These are phyloP conservation scores for Drosophila pseudotakahashii DNA, from an alignment of 2,888 invertebrate genomes.

Conservation along the genomic window DNA sequence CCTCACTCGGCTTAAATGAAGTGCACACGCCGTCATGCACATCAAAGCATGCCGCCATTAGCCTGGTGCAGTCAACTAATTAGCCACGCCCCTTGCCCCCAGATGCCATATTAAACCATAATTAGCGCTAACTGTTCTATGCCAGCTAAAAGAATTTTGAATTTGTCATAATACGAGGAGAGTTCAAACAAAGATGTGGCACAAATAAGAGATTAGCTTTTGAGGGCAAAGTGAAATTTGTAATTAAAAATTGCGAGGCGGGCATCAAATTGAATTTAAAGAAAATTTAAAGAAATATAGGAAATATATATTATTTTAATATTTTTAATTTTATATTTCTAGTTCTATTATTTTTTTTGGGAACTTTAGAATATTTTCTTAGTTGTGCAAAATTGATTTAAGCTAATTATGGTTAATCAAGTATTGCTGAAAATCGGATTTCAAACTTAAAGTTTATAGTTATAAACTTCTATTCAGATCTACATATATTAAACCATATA, in stretches of 20 bases:
- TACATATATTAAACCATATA: too few species aligned
- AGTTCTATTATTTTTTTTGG: too few species aligned
- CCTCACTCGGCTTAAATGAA: constrained; percentile 76
- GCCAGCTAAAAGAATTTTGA: constrained; percentile 40
- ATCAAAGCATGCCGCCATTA: constrained; percentile 69
- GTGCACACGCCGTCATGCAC: constrained; percentile 74
- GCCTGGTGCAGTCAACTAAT: constrained; percentile 55
- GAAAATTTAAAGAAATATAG: not conserved
- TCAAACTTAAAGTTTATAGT: too few species aligned
- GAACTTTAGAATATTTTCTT: too few species aligned
- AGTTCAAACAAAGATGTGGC: constrained; percentile 14
- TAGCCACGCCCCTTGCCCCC: constrained; percentile 64
- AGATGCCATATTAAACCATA: constrained; percentile 49
- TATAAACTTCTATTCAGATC: too few species aligned
- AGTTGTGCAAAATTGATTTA: too few species aligned
- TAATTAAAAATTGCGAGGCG: not conserved
- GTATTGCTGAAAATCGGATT: too few species aligned
- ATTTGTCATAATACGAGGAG: constrained; percentile 15
- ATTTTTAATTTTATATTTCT: too few species aligned
- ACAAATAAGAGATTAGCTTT: constrained; percentile 4
- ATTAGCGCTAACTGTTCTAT: constrained; percentile 66
- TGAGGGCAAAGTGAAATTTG: not conserved
- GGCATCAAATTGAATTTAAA: not conserved
- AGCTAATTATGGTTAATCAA: too few species aligned
- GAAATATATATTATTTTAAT: too few species aligned